Evolutionary conservation across 2,797 vertebrate species (phyloP), one percentile per base, ranked within the genome.

Genomic region (Coracias cyanogaster): DNA sequence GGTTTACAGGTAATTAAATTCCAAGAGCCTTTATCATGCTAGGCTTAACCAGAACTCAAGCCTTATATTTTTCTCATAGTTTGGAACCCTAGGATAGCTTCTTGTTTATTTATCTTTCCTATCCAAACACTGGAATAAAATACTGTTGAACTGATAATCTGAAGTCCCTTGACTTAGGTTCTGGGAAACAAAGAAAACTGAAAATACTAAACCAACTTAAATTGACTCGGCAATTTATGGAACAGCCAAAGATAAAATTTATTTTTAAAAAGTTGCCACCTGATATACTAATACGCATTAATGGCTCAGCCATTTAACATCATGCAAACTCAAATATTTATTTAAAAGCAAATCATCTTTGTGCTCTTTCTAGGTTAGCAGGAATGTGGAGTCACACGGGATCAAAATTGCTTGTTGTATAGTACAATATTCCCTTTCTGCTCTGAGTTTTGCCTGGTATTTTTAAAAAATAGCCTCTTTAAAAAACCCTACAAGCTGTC

Each of bases 321-420:
- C 18, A 33, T n/a, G 22, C 6, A 78, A 78, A 88, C 87, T 28
- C 49, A 88, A 93, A 78, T 83, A 91, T 82, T 93, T 90, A 49
- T 90, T 96, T 96, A 91, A 97, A 97, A 95, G 31, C 35, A 94
- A 91, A 67, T 22, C 5, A 15, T 17, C n/a, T 90, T 84, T 86
- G 49, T 94, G 37, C 31, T 93, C 64, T 91, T 96, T 93, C 60
- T 93, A 86, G 35, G 48, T 94, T 90, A 92, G 39, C n/a, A 74
- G 55, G 35, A 90, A 89, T 19, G 65, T 94, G 65, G 18, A 83
- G 33, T 77, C 67, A 87, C 19, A 76, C 43, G 74, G 17, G 55
- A 67, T 86, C 65, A 39, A 66, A 91, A 89, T 31, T 91, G 49
- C 90, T 89, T 84, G 20, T 83, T 90, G 13, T 7, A 57, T 17